Evolutionary conservation across 1,140 invertebrate species (phyloP).

Genomic region (Drosophila subobscura): DNA sequence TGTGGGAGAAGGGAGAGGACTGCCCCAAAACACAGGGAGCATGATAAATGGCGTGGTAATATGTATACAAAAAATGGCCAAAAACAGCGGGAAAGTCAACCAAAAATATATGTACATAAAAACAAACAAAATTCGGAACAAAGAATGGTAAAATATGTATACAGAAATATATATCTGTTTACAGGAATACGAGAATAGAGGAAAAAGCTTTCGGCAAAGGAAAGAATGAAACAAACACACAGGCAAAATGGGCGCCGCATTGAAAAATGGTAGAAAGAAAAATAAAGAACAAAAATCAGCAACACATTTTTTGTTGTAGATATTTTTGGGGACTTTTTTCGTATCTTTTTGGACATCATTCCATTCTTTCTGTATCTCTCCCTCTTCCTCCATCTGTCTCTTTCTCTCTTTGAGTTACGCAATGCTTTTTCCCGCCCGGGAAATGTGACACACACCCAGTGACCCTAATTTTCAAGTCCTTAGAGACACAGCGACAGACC

Average conservation of each 20-base stretch:
- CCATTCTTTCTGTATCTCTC: constrained; percentile 17
- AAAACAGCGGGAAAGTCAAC: constrained; percentile 74
- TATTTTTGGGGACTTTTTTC: constrained; percentile 63
- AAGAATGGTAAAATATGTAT: constrained; percentile 41
- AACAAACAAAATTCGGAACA: constrained; percentile 40
- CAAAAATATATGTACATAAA: constrained; percentile 53
- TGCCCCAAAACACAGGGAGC: not conserved
- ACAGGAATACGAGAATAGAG: constrained; percentile 19
- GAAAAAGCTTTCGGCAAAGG: constrained; percentile 44
- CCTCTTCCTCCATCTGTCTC: not conserved
- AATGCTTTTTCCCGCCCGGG: constrained; percentile 37
- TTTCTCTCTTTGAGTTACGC: constrained; percentile 48
- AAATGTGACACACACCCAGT: constrained; percentile 71
- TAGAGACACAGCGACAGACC: constrained; percentile 57
- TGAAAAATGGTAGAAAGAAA: constrained; percentile 55
- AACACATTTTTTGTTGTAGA: constrained; percentile 67
- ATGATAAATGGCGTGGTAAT: constrained; percentile 82
- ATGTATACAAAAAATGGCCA: constrained; percentile 68
- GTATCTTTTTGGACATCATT: constrained; percentile 44
- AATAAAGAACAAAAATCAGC: constrained; percentile 32
- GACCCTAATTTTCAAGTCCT: constrained; percentile 79
- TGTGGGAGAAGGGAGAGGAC: constrained; percentile 59
- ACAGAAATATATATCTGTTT: constrained; percentile 9
- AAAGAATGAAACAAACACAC: constrained; percentile 10
- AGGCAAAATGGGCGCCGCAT: constrained; percentile 77